Evolutionary conservation across 2,888 invertebrate genomes (phyloP).

Genomic region (Cryptus armator): DNA sequence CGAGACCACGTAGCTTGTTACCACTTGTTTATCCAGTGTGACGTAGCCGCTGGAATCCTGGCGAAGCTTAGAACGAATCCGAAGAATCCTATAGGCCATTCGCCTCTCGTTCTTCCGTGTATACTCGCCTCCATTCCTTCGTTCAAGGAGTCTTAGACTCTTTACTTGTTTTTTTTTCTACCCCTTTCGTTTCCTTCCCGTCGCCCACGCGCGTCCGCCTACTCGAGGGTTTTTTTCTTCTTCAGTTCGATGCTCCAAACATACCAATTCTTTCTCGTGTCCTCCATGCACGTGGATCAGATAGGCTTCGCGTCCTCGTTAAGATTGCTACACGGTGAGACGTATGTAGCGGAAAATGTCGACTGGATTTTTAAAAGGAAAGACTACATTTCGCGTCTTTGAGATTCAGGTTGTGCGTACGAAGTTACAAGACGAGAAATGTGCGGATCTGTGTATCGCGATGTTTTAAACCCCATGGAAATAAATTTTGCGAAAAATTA

Average conservation of each 20-base stretch:
- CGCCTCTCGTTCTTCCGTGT: slow-evolving; percentile 49
- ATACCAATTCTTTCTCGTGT: slow-evolving; percentile 73
- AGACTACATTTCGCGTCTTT: neutral
- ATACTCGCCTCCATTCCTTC: neutral
- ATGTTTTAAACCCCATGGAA: too few relatives aligned
- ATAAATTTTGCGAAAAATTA: too few relatives aligned
- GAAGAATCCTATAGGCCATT: slow-evolving; percentile 58
- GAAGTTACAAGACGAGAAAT: too few relatives aligned
- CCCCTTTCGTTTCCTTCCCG: slow-evolving; percentile 21
- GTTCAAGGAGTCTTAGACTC: neutral
- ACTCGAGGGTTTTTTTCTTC: slow-evolving; percentile 67
- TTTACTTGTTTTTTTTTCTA: slow-evolving; percentile 39
- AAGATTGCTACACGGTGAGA: slow-evolving; percentile 55
- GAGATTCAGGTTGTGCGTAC: too few relatives aligned
- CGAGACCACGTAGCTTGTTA: slow-evolving; percentile 81
- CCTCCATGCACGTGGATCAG: slow-evolving; percentile 72
- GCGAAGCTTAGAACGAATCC: slow-evolving; percentile 71
- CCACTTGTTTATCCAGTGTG: slow-evolving; percentile 81
- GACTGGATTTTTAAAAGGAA: slow-evolving; percentile 2
- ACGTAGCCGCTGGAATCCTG: slow-evolving; percentile 72
- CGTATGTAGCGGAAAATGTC: slow-evolving; percentile 55
- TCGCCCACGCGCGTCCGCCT: slow-evolving; percentile 44
- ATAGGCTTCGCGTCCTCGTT: slow-evolving; percentile 55
- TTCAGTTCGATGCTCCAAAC: slow-evolving; percentile 74
- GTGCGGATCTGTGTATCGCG: too few relatives aligned